Base-by-base conservation (phyloP, 2,797 vertebrate species). In the Neoniphon sammara region DNA sequence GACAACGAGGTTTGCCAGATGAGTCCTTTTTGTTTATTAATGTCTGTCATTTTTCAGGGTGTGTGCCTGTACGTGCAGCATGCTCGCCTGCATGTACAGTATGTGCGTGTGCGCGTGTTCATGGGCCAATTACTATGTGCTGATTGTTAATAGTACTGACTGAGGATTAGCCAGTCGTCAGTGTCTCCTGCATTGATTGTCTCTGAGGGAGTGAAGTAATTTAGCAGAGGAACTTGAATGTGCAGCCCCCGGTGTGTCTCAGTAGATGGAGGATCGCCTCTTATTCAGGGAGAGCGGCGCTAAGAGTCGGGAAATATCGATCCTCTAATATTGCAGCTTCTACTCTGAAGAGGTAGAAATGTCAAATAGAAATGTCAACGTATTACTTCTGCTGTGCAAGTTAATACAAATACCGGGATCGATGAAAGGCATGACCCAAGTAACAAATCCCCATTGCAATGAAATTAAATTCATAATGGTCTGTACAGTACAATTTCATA, bases 321-420 rank as follows among this genome's bases (percentile, higher is more conserved):
- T 92, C 77, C 27, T 54, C 47, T 78, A 64, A 49, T 66, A 39
- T 65, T 54, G 72, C 85, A 75, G 56, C 81, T 75, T 82, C 46
- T 53, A 73, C 70, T 57, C 68, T 25, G 73, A 85, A 75, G 75
- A 0, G 34, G 69, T 55, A 80, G 75, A 90, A 80, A 88, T 86
- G 69, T 86, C 81, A 85, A 58, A 69, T 62, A 84, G 76, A 91
- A 89, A 91, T 87, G 83, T 88, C 87, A 85, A 20, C 7, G 34
- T 80, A 76, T 81, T 78, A 72, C 73, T 85, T 85, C 77, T 72
- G 73, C 73, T 58, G 50, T 62, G 59, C 73, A 61, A 71, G 52
- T 42, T 82, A 80, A 23, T 30, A 63, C 68, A 86, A 80, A 75
- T 58, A 70, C 52, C 57, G 54, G 2, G 47, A 81, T 82, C 71